phyloP scores from a whole-genome alignment of 1,140 invertebrate species.

The Cydia amplana region DNA sequence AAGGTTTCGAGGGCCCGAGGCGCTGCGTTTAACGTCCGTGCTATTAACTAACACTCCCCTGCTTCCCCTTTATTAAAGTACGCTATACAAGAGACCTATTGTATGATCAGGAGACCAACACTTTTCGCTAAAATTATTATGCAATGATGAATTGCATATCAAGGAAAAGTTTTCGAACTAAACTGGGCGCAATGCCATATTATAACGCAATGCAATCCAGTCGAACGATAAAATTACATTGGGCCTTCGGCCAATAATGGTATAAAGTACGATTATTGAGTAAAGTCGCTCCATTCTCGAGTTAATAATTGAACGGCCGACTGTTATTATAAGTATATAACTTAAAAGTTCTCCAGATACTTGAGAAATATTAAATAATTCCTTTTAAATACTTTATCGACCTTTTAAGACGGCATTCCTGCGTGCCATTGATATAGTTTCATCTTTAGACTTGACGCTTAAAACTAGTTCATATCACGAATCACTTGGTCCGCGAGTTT shows the following conservation, averaged over 20 bases:
- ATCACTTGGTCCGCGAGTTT: neutral
- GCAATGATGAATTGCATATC: constrained; percentile 6
- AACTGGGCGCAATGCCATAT: constrained; percentile 12
- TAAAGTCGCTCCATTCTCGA: constrained; percentile 2
- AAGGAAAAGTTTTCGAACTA: constrained; percentile 6
- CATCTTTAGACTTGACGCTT: no score
- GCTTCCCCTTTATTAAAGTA: constrained; percentile 32
- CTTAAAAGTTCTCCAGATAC: neutral
- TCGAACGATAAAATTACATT: constrained; percentile 4
- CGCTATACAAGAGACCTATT: constrained; percentile 21
- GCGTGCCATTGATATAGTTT: no score
- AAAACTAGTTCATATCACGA: no score
- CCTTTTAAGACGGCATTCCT: no score
- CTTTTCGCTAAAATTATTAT: neutral
- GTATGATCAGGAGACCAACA: neutral
- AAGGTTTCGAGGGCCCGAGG: constrained; percentile 4
- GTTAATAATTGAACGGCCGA: neutral
- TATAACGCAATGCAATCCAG: constrained; percentile 10
- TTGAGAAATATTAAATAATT: neutral
- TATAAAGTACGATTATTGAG: constrained; percentile 16
- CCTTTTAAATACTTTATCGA: neutral
- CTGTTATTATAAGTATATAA: constrained; percentile 4
- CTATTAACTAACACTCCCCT: constrained; percentile 41
- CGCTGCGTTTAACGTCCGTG: constrained; percentile 39
- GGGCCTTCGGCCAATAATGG: constrained; percentile 6